These are phyloP conservation scores for Ptychadena robeensis DNA, from an alignment of 2,797 vertebrate genomes.

Conservation along the genomic window DNA sequence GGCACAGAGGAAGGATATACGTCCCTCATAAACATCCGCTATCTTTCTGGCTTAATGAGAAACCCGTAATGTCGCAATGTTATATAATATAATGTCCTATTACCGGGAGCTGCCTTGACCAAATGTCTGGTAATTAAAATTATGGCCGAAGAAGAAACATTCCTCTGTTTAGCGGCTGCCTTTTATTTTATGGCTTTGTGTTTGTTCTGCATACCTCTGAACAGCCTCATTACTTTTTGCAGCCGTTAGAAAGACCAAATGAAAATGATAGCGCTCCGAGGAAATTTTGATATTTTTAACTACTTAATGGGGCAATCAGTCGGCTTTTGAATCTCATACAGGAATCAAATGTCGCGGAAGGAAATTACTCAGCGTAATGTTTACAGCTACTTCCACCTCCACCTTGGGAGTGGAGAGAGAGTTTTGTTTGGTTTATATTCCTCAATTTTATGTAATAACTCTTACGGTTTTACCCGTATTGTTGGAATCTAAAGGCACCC, in stretches of 20 bases:
- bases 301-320: not conserved
- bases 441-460: not conserved
- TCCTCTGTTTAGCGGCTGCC: slow-evolving; percentile 6
- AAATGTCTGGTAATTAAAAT: slow-evolving; percentile 41
- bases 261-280: not conserved
- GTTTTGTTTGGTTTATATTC: not conserved
- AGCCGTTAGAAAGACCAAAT: slow-evolving; percentile 23
- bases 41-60: not conserved
- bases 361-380: not conserved
- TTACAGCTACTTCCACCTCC: not conserved
- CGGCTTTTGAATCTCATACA: not conserved
- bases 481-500: no score
- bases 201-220: slow-evolving; percentile 14
- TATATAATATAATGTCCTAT: slow-evolving; percentile 7
- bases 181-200: slow-evolving; percentile 14
- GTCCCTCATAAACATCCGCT: not conserved
- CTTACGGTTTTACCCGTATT: no score
- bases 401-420: not conserved
- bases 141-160: slow-evolving; percentile 1
- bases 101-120: slow-evolving; percentile 3
- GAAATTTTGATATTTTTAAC: slow-evolving; percentile 25
- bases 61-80: not conserved
- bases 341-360: not conserved
- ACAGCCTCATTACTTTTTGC: slow-evolving; percentile 23
- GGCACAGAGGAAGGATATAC: not conserved